Evolutionary conservation across 2,888 invertebrate species (phyloP), one percentile per base, ranked within the genome.

Genomic region (Noctua comes): DNA sequence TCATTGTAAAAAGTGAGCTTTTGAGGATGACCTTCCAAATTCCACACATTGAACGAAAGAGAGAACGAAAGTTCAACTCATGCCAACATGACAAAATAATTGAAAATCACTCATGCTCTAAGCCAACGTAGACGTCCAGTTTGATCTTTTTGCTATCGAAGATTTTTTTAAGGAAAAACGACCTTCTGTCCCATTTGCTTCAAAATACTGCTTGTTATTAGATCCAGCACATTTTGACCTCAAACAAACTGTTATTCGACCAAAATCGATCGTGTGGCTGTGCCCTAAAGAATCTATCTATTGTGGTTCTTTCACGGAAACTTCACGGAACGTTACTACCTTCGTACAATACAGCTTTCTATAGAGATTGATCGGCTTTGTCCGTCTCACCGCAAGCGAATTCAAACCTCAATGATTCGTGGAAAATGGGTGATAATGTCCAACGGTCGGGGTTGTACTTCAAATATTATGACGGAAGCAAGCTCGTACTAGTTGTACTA

Each of bases 361-460:
- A 76, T 90, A 89, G 76, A 88, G 86, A 90, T 85, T 88, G 89
- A 79, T 88, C 85, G 86, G 87, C 89, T 89, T 90, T 90, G 91
- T 90, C 88, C 85, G 86, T 83, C 86, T 88, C 81, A 91, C 90
- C 89, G 89, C 90, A 89, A 91, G 90, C 89, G 86, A 89, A 92
- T 91, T 90, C 87, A 90, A 89, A 90, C 88, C 87, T 90, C 91
- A 91, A 90, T 92, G 89, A 90, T 86, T 93, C 88, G 89, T 89
- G 90, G 84, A 91, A 92, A 94, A 93, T 92, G 90, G 88, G 85
- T 88, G 84, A 89, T 81, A 85, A 77, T 76, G 76, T 86, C 84
- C 84, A 84, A 76, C 80, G 77, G 84, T 77, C 85, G 84, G 73
- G 83, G 77, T 71, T 80, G 84, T 88, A 86, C 82, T 86, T 89